These are phyloP conservation scores for Sciaenops ocellatus DNA, from an alignment of 2,797 vertebrate species.

Conservation along the genomic window DNA sequence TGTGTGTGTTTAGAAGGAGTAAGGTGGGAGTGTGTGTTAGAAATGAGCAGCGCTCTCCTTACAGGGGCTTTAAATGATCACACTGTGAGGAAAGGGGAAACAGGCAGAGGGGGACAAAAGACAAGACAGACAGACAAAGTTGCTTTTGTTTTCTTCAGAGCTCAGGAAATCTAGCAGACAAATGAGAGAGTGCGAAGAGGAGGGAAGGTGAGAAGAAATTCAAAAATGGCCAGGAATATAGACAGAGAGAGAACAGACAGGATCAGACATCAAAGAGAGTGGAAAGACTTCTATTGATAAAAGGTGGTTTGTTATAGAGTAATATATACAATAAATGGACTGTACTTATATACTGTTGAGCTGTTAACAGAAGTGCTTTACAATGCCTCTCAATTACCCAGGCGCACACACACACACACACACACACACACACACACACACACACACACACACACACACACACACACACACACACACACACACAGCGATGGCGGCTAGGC, in stretches of 20 bases:
- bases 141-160: slow-evolving; percentile 46
- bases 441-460: not conserved
- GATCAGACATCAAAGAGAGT: not conserved
- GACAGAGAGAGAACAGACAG: not conserved
- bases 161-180: slow-evolving; percentile 7
- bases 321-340: slow-evolving; percentile 1
- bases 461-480: not conserved
- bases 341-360: not conserved
- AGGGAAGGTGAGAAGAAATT: not conserved
- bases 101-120: slow-evolving; percentile 28
- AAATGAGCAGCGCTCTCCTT: slow-evolving; percentile 38
- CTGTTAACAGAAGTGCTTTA: slow-evolving; percentile 17
- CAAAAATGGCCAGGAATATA: not conserved
- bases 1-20: slow-evolving; percentile 11
- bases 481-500: not conserved
- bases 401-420: not conserved
- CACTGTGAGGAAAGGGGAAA: slow-evolving; percentile 40
- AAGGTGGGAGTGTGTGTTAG: slow-evolving; percentile 29
- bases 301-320: slow-evolving; percentile 15
- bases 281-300: slow-evolving; percentile 5
- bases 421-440: not conserved
- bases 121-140: slow-evolving; percentile 25
- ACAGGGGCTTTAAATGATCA: slow-evolving; percentile 47
- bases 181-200: not conserved
- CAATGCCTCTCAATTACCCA: not conserved